Conservation (phyloP, 2,113 vertebrate genomes). For the Amphilophus citrinellus region DNA sequence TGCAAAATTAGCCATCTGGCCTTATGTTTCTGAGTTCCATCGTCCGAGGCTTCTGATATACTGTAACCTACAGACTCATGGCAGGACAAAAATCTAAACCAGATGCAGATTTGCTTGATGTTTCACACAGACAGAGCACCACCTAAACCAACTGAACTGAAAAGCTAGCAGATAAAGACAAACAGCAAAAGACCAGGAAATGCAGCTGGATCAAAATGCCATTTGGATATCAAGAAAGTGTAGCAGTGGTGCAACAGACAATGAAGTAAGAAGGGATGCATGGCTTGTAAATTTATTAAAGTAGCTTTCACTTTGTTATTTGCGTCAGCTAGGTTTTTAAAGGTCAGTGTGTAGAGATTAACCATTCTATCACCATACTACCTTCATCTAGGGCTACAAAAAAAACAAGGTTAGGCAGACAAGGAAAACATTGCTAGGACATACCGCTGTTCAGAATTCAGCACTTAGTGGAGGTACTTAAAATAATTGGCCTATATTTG, state of each 20-base stretch:
- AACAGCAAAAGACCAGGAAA: constrained; percentile 26
- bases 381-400: constrained; percentile 25
- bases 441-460: constrained; percentile 60
- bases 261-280: background rate
- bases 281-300: constrained; percentile 19
- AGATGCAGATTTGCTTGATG: constrained; percentile 60
- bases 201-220: background rate
- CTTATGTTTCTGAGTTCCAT: constrained; percentile 46
- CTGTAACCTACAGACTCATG: constrained; percentile 46
- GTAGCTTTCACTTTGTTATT: constrained; percentile 32
- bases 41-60: constrained; percentile 42
- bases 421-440: constrained; percentile 57
- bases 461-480: constrained; percentile 66
- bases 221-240: constrained; percentile 15
- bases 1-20: constrained; percentile 65
- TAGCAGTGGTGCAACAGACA: background rate
- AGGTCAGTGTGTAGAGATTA: constrained; percentile 37
- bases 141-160: constrained; percentile 33
- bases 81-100: constrained; percentile 58
- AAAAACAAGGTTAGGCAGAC: constrained; percentile 58
- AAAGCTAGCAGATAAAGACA: constrained; percentile 26
- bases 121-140: constrained; percentile 40
- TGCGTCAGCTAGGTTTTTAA: constrained; percentile 33
- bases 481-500: constrained; percentile 79
- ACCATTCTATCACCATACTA: background rate